Evolutionary conservation across 2,797 vertebrate genomes (phyloP).

Genomic region (Chaetodon trifasciatus): DNA sequence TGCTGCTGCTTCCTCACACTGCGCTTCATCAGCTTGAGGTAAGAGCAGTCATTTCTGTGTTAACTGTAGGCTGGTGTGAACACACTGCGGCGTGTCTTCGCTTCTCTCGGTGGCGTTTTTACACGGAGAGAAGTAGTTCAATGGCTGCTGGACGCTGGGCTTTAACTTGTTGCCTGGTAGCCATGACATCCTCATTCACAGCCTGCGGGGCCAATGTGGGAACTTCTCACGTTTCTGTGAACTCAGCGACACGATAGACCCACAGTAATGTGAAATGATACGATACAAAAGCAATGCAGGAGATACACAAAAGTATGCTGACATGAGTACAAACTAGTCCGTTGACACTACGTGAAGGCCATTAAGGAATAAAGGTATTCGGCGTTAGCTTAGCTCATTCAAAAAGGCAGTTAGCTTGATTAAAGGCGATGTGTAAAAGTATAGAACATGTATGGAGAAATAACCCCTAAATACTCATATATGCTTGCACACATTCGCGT

Average conservation of each 20-base stretch:
- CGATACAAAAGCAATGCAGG: not conserved
- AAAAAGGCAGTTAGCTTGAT: not conserved
- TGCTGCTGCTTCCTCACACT: constrained; percentile 45
- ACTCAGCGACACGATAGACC: constrained; percentile 11
- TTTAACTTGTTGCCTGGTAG: constrained; percentile 73
- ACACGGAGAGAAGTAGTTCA: not conserved
- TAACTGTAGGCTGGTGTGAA: not conserved
- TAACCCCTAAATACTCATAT: too few species aligned
- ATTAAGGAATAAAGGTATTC: not conserved
- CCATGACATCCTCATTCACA: constrained; percentile 66
- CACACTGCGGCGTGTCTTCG: not conserved
- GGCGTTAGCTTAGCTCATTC: not conserved
- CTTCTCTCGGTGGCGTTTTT: not conserved
- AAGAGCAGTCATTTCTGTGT: constrained; percentile 44
- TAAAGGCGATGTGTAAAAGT: not conserved
- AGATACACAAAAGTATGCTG: not conserved
- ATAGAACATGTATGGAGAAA: too few species aligned
- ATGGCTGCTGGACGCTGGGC: constrained; percentile 43
- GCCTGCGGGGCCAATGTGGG: constrained; percentile 40
- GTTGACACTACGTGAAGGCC: not conserved
- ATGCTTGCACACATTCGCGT: not conserved
- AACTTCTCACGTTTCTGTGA: constrained; percentile 69
- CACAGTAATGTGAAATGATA: constrained; percentile 29
- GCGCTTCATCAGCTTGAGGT: constrained; percentile 71
- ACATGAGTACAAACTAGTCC: not conserved